Evolutionary conservation across 2,113 vertebrate species (phyloP), one percentile per base, ranked within the genome.

Genomic region (Pachycephala philippinensis): DNA sequence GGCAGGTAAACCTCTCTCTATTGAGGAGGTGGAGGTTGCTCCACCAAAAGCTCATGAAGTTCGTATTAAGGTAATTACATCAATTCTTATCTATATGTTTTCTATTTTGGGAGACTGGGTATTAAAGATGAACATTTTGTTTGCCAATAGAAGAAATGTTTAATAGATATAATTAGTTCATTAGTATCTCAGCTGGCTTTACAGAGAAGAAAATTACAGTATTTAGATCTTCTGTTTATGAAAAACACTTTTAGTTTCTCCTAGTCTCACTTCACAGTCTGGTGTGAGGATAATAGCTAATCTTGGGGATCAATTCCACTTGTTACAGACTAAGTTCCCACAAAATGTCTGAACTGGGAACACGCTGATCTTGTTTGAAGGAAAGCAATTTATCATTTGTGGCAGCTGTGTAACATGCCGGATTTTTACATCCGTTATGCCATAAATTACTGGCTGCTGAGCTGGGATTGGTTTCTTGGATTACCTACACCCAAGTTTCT

Each of bases 11-110:
- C 98, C 98, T 26, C 97, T 98, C 27, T 98, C 96, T 57, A 95
- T 98, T 53, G 98, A 98, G 72, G 98, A 98, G 52, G 93, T 98
- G 18, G 98, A 98, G 45, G 98, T 98, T 68, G 98, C 98, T 66
- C 97, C 98, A 47, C 98, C 98, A 86, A 98, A 98, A 96, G 97
- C 98, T 84, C 98, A 98, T 95, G 98, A 98, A 98, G 98, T 98
- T 91, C 98, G 98, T 72, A 98, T 98, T 90, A 98, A 98, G 98
- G 98, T 98, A 98, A 98, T 77, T 56, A 81, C 54, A 71, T 75
- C 8, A 49, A 3, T 33, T 6, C 1, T 44, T 86, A 49, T 7
- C 63, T 86, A 8, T 24, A 56, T 50, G 22, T 40, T 18, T 88
- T 77, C 42, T 88, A 0, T 74, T 94, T 84, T 86, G 47, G 72